Evolutionary conservation across 2,797 vertebrate genomes (phyloP).

Genomic region (Arctocebus calabarensis): DNA sequence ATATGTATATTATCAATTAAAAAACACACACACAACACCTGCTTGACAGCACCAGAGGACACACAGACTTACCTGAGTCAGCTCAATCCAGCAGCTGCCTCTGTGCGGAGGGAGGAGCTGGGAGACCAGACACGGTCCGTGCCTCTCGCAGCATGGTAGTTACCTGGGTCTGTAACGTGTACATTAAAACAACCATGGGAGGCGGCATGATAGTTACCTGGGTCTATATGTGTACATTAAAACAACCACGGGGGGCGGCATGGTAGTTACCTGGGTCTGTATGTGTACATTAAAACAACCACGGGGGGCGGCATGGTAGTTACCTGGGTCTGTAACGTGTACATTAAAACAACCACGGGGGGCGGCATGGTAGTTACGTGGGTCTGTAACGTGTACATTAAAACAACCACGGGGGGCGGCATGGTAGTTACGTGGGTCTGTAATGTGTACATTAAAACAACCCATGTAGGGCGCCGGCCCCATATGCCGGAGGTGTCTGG

Average conservation of each 20-base stretch:
- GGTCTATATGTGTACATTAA: neutral
- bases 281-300: neutral
- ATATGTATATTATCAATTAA: neutral
- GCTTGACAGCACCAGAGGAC: neutral
- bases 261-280: neutral
- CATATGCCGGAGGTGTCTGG: too few species aligned
- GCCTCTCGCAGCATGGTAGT: neutral
- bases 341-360: too few species aligned
- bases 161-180: too few species aligned
- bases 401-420: too few species aligned
- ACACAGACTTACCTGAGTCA: neutral
- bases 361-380: too few species aligned
- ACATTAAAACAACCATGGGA: too few species aligned
- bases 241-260: too few species aligned
- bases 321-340: too few species aligned
- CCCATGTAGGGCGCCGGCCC: too few species aligned
- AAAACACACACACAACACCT: neutral
- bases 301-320: too few species aligned
- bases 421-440: neutral
- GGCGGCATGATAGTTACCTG: too few species aligned
- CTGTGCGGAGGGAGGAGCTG: too few species aligned
- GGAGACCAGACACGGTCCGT: neutral
- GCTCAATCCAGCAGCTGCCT: neutral
- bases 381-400: neutral
- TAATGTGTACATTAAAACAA: neutral